Base-by-base conservation (phyloP, 2,113 vertebrate genomes). In the Agapornis roseicollis region DNA sequence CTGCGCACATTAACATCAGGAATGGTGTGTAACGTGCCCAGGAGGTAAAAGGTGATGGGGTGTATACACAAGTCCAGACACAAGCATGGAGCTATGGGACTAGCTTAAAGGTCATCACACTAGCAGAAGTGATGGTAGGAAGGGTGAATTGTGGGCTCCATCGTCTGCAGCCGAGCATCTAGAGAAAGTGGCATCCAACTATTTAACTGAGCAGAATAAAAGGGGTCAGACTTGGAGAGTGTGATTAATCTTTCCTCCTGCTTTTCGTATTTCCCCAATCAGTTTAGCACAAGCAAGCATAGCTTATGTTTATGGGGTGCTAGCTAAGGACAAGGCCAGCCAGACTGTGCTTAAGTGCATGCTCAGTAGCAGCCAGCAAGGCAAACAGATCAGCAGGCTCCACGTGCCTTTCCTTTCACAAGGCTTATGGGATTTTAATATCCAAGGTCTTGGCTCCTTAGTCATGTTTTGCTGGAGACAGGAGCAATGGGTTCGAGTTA, bases 11-110 rank as follows among this genome's bases (percentile, higher is more conserved):
- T 18, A 84, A 69, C 42, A 39, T 88, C 83, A 80, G 70, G 46
- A 92, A 58, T 4, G 3, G 63, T 4, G 49, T 20, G 25, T 28
- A 55, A 31, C 4, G 0, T 90, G 93, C 93, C 94, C 86, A 96
- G 66, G 73, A 94, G 95, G 95, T 58, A 89, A 90, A 52, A 94
- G 95, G 94, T 71, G 50, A 94, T 55, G 50, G 60, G 56, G 89
- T 87, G 73, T 90, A 95, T 89, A 72, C 68, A 72, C 69, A 60
- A 71, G 55, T 28, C 69, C 80, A 60, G 65, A 33, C 66, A 72
- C 41, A 49, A 0, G 2, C 47, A 56, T 3, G 2, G 78, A 82
- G 72, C 52, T 61, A 39, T 0, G 16, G 83, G 55, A 85, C 69
- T 72, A 71, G 73, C 65, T 65, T 37, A 71, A 81, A 91, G 80